phyloP scores from a whole-genome alignment of 2,797 vertebrate species.

The Dicrostonyx torquatus region DNA sequence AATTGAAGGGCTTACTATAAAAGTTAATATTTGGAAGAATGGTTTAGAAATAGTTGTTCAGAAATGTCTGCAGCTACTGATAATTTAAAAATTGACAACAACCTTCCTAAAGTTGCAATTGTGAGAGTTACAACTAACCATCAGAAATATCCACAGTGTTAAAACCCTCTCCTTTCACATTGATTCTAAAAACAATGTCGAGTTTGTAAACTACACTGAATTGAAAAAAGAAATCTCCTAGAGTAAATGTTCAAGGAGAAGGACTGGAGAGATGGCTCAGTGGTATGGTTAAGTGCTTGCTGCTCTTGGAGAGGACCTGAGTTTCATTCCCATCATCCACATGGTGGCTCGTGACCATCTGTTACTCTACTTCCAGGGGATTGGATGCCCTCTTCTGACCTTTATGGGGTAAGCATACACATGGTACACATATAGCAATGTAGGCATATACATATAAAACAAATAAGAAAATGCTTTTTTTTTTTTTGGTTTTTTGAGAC shows the following conservation, averaged over 20 bases:
- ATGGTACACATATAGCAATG: background rate
- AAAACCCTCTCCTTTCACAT: background rate
- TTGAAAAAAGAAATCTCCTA: background rate
- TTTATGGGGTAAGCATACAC: background rate
- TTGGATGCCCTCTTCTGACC: background rate
- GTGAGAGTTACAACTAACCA: background rate
- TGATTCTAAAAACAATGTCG: background rate
- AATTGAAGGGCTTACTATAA: background rate
- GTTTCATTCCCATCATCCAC: too few species aligned
- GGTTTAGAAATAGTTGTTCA: background rate
- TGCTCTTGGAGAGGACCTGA: background rate
- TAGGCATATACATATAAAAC: background rate
- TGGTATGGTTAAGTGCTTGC: background rate
- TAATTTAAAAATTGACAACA: background rate
- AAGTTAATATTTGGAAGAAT: background rate
- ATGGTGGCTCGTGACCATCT: background rate
- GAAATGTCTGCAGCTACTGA: background rate
- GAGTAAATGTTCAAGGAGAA: background rate
- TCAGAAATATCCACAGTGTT: background rate
- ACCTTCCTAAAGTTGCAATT: background rate
- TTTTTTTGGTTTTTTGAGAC: too few species aligned
- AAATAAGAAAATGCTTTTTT: background rate
- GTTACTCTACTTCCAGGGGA: background rate
- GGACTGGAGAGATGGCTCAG: background rate
- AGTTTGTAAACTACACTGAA: background rate